Conservation (phyloP, 2,797 vertebrate species). For the Sitta carolinensis region DNA sequence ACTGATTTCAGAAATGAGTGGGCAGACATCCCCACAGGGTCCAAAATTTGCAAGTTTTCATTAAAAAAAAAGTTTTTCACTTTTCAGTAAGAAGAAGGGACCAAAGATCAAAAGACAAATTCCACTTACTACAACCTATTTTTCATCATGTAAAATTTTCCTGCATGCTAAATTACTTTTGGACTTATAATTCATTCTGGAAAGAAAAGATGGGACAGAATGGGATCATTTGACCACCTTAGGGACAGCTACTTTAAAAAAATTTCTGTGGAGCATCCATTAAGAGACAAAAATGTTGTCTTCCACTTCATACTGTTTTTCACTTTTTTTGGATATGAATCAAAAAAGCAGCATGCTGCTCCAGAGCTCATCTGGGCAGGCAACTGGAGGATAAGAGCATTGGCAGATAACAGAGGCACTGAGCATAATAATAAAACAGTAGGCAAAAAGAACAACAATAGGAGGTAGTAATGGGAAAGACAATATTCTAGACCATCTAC, state of each 20-base stretch:
- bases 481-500: neutral
- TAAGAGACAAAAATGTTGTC: neutral
- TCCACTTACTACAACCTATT: constrained; percentile 20
- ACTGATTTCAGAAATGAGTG: constrained; percentile 50
- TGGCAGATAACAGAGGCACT: neutral
- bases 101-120: constrained; percentile 49
- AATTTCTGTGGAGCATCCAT: neutral
- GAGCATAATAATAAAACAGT: neutral
- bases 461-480: neutral
- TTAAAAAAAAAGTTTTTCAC: constrained; percentile 7
- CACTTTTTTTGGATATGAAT: neutral
- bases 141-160: neutral
- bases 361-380: neutral
- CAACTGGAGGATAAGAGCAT: neutral
- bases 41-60: constrained; percentile 53
- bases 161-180: neutral
- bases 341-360: neutral
- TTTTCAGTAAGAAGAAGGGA: constrained; percentile 24
- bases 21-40: neutral
- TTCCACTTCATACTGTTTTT: neutral
- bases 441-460: neutral
- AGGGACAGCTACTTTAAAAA: neutral
- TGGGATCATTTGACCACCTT: neutral
- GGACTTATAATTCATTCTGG: neutral
- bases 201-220: neutral